A percentile compares a stretch with the other conserved stretches of the same genome.
phyloP scores from a whole-genome alignment of 2,888 invertebrate genomes.

The Blera fallax region DNA sequence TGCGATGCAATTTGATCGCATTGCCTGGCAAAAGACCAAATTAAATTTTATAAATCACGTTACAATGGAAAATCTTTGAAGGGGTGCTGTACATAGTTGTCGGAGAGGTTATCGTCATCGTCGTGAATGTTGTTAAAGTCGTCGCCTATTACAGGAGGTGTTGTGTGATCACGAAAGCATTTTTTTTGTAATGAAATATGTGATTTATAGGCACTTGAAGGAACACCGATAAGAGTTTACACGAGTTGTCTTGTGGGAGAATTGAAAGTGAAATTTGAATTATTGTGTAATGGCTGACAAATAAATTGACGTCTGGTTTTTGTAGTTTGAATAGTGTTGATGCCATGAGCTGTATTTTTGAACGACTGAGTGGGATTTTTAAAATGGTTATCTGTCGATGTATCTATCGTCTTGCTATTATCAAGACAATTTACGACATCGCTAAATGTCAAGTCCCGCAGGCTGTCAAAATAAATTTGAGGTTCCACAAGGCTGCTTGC shows the following conservation, averaged over 20 bases:
- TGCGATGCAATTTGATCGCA: slow-evolving; percentile 50
- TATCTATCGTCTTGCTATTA: not conserved
- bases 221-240: not conserved
- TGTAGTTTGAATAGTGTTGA: not conserved
- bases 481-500: slow-evolving; percentile 29
- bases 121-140: not conserved
- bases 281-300: slow-evolving; percentile 27
- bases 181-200: slow-evolving; percentile 29
- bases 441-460: slow-evolving; percentile 46
- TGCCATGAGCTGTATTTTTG: slow-evolving; percentile 14
- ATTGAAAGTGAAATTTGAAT: slow-evolving; percentile 42
- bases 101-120: not conserved
- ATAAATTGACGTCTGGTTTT: slow-evolving; percentile 9
- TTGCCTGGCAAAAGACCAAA: slow-evolving; percentile 43
- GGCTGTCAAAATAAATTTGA: slow-evolving; percentile 35
- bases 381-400: slow-evolving; percentile 10
- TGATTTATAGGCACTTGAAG: slow-evolving; percentile 33
- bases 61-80: slow-evolving; percentile 26
- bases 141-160: slow-evolving; percentile 19
- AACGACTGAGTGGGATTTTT: not conserved
- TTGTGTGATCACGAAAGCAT: slow-evolving; percentile 21
- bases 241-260: not conserved
- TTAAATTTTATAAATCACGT: slow-evolving; percentile 39
- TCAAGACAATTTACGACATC: slow-evolving; percentile 7
- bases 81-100: not conserved